Percentiles rank a stretch among this genome's conserved stretches.
phyloP scores from a whole-genome alignment of 2,113 vertebrate species.

The Anhinga rufa region DNA sequence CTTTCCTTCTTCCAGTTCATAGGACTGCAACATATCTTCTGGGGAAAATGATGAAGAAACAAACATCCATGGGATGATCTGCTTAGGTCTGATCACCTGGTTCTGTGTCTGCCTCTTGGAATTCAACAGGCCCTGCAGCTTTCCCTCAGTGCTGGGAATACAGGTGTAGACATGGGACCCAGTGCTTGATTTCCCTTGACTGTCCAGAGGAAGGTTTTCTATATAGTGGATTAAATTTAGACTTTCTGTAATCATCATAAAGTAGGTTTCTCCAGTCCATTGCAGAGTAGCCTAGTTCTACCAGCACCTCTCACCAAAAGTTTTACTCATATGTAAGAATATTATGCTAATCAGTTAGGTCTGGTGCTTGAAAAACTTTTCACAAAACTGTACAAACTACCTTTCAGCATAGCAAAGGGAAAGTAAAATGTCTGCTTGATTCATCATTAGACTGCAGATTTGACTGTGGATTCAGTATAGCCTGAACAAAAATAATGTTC shows the following conservation, averaged over 20 bases:
- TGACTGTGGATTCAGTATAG: neutral
- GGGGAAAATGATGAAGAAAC: neutral
- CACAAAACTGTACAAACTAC: neutral
- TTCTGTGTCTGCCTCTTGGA: neutral
- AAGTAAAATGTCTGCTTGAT: neutral
- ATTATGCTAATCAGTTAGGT: neutral
- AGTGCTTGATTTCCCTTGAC: neutral
- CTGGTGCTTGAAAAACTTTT: neutral
- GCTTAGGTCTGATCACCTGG: neutral
- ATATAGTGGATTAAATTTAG: neutral
- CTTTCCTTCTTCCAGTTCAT: neutral
- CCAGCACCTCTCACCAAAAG: neutral
- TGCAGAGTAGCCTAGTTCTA: neutral
- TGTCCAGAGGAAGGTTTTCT: neutral
- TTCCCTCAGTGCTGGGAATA: neutral
- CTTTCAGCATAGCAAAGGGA: neutral
- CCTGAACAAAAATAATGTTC: neutral
- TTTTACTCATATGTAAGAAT: neutral
- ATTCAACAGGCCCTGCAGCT: neutral
- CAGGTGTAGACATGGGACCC: neutral
- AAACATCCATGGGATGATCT: neutral
- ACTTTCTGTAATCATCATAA: neutral
- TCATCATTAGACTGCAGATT: neutral
- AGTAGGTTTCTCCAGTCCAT: neutral
- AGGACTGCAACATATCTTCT: neutral